Conservation (phyloP, 37 sponge, comb jelly and placozoan genomes). For the Cladorhizidae sp. region DNA sequence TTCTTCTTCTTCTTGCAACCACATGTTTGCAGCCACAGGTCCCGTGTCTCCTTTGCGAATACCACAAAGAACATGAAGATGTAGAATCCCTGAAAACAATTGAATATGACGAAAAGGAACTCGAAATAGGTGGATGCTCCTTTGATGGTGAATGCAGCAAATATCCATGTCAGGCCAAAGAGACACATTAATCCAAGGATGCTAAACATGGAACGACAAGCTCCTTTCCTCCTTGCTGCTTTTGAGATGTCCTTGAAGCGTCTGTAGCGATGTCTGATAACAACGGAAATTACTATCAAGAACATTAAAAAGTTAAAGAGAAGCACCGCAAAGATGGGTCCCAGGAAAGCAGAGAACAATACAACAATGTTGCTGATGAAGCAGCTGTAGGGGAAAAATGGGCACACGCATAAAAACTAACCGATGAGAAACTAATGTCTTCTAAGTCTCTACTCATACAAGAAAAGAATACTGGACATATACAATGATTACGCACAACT, state of each 20-base stretch:
- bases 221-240: background rate
- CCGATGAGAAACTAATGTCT: background rate
- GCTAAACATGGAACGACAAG: slow-evolving; percentile 19
- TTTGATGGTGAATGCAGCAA: slow-evolving; percentile 29
- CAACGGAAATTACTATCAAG: background rate
- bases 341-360: slow-evolving; percentile 38
- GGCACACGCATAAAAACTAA: background rate
- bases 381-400: slow-evolving; percentile 20
- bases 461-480: background rate
- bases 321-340: slow-evolving; percentile 18
- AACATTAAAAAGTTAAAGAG: slow-evolving; percentile 39
- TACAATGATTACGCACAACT: background rate
- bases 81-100: slow-evolving; percentile 41
- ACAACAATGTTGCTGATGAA: slow-evolving; percentile 35
- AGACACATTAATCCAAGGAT: slow-evolving; percentile 24
- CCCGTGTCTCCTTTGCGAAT: slow-evolving; percentile 19
- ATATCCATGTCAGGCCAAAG: slow-evolving; percentile 35
- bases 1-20: slow-evolving; percentile 29
- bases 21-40: slow-evolving; percentile 30
- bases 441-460: background rate
- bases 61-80: slow-evolving; percentile 42
- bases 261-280: slow-evolving; percentile 7
- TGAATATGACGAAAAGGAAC: slow-evolving; percentile 39
- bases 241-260: slow-evolving; percentile 2
- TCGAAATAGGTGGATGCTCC: background rate